Evolutionary conservation across 92 coral and sea anemone species (phyloP).

Genomic region (Micromussa lordhowensis): DNA sequence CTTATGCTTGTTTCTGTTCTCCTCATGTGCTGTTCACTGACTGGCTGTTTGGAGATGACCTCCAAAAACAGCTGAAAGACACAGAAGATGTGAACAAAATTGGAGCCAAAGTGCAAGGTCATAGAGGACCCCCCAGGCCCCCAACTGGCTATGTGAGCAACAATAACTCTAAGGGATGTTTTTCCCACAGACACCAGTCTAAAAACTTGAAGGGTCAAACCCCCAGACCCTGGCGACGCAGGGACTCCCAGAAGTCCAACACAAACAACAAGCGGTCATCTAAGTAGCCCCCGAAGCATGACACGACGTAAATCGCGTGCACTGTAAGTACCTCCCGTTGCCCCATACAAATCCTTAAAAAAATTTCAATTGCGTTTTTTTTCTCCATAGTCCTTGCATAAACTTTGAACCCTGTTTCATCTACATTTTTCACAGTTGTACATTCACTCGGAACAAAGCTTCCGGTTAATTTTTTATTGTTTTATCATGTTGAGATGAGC

Average conservation of each 20-base stretch:
- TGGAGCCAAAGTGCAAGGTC: conserved; percentile 15
- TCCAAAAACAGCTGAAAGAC: conserved; percentile 74
- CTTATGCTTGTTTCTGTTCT: conserved; percentile 51
- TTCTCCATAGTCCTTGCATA: too few species aligned
- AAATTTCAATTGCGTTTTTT: too few species aligned
- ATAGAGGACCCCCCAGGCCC: conserved; percentile 7
- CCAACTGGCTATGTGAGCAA: conserved; percentile 1
- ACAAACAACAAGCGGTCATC: conserved; percentile 38
- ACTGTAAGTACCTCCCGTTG: too few species aligned
- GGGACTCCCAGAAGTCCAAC: conserved; percentile 41
- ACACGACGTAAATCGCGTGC: neutral
- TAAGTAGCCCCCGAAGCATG: conserved; percentile 16
- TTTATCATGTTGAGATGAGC: too few species aligned
- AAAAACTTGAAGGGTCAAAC: conserved; percentile 62
- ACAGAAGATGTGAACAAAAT: conserved; percentile 39
- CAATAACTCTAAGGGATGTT: neutral
- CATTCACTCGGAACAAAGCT: too few species aligned
- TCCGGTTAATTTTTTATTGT: too few species aligned
- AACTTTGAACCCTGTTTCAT: too few species aligned
- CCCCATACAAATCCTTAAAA: too few species aligned
- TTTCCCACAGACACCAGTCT: conserved; percentile 23
- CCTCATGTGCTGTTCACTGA: conserved; percentile 61
- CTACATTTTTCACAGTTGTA: too few species aligned
- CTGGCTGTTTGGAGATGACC: neutral
- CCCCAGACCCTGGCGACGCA: conserved; percentile 52